Base-by-base conservation (phyloP, 2,888 invertebrate species). In the Acanthosepion esculentum region DNA sequence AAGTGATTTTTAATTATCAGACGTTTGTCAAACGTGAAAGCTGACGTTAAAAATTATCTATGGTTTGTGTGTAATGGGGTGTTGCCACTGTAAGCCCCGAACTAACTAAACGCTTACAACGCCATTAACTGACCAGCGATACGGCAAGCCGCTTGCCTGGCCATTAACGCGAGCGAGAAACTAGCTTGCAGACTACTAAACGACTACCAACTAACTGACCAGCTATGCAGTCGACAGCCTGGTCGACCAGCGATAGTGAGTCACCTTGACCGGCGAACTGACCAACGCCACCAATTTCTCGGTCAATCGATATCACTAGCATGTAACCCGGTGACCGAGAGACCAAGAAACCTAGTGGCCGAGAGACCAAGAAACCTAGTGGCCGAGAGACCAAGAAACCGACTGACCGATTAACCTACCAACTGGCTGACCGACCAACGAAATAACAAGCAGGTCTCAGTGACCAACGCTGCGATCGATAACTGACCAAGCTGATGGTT, bases 391-490 rank as follows among this genome's bases (percentile, higher is more conserved):
- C 78, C 78, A 15, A n/a, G n/a, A 10, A 78, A 18, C 78, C 33
- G 78, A 78, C 78, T 78, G n/a, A 78, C 78, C 78, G n/a, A 64
- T 41, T 41, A 41, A 41, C 41, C 41, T 41, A 41, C 41, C 41
- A 78, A 18, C 78, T n/a, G 78, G 33, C 78, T 78, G n/a, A 78
- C 78, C 78, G n/a, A 64, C 64, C 64, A 26, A 78, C 78, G 33
- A 7, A 78, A n/a, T 78, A 18, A 78, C n/a, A n/a, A 78, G 78
- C 78, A 78, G n/a, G n/a, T 18, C 12, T n/a, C 15, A 78, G n/a
- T 78, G 78, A 78, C 78, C 78, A 78, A 78, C n/a, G 78, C n/a
- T 33, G n/a, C 78, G 78, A 78, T 78, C 78, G 78, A 78, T 78
- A 78, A 78, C n/a, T 78, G 78, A 78, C 78, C 78, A 78, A 78